A percentile compares a stretch with the other conserved stretches of the same genome.
These are phyloP conservation scores for Zeuzera pyrina DNA, from an alignment of 2,888 invertebrate genomes.

Conservation along the genomic window DNA sequence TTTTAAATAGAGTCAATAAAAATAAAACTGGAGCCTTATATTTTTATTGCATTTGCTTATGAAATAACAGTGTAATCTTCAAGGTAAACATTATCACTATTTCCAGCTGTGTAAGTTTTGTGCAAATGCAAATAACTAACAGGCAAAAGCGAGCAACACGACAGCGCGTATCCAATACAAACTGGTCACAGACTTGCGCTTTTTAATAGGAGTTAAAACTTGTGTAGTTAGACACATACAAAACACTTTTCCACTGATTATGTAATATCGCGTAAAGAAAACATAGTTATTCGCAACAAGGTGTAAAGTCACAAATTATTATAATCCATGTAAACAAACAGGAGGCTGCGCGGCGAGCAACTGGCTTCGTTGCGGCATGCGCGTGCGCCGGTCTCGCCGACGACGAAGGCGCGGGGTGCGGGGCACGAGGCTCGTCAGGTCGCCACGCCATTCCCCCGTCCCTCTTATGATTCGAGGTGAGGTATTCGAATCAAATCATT, in stretches of 20 bases:
- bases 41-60: no score
- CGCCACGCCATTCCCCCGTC: constrained; percentile 35
- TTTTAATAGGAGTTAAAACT: no score
- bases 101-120: constrained; percentile 43
- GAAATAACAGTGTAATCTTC: no score
- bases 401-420: constrained; percentile 26
- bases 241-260: background rate
- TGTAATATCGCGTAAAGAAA: no score
- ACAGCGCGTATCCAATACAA: constrained; percentile 25
- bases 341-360: constrained; percentile 67
- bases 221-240: no score
- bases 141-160: constrained; percentile 28
- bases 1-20: no score
- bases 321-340: constrained; percentile 58
- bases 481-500: no score
- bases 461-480: no score
- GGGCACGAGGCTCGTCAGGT: constrained; percentile 32
- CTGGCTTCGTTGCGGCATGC: constrained; percentile 55
- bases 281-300: constrained; percentile 1
- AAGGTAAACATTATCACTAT: constrained; percentile 23
- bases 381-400: constrained; percentile 50
- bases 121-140: constrained; percentile 39
- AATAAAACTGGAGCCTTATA: no score
- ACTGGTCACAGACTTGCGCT: background rate
- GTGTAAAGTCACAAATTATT: constrained; percentile 26